These are phyloP conservation scores for Myopa testacea DNA, from an alignment of 2,888 invertebrate genomes.

Conservation along the genomic window DNA sequence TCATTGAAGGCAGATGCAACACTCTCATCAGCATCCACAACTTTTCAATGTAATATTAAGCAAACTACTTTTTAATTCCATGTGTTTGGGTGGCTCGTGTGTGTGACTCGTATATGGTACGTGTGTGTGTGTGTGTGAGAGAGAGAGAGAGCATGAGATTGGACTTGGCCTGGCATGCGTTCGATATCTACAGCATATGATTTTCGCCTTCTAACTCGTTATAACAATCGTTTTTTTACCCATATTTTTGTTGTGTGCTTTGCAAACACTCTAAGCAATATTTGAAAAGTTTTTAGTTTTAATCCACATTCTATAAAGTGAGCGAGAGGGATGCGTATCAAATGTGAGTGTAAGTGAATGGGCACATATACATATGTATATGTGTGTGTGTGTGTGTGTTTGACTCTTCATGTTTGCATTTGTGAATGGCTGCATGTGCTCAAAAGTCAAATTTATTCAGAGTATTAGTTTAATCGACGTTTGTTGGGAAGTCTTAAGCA, in stretches of 20 bases:
- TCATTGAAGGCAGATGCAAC: no score
- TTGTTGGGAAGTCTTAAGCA: no score
- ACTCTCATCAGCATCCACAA: no score
- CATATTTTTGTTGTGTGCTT: neutral
- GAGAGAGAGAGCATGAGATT: neutral
- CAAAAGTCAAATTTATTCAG: no score
- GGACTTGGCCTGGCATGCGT: neutral
- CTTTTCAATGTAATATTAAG: no score
- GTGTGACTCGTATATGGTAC: no score
- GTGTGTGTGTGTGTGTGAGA: no score
- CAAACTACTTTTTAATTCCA: no score
- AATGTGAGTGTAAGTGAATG: neutral
- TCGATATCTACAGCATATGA: neutral
- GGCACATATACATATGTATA: neutral
- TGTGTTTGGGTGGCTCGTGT: no score
- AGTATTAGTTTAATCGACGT: no score
- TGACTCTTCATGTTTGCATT: neutral
- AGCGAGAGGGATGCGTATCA: neutral
- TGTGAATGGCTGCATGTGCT: neutral
- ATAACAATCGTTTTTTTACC: neutral
- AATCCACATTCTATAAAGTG: no score
- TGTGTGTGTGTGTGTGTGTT: neutral
- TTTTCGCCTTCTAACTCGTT: neutral
- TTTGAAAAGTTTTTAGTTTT: slow-evolving; percentile 1
- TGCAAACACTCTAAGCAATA: neutral